Conservation (phyloP, 2,113 vertebrate species). For the Gymnocephalus cernua region DNA sequence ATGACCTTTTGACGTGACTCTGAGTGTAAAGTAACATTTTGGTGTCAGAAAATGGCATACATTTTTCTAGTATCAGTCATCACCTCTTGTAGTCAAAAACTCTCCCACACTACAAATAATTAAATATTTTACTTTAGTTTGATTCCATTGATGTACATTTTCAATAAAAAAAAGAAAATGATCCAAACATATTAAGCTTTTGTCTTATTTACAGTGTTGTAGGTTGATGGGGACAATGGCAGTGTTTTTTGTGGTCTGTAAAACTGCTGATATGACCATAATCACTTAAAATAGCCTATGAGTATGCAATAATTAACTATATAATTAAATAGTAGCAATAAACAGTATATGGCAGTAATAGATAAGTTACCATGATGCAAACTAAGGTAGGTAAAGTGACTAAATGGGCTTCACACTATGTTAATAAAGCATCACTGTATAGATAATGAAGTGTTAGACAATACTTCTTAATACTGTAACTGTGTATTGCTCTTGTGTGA, state of each 20-base stretch:
- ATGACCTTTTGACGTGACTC: constrained; percentile 77
- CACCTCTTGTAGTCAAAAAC: constrained; percentile 71
- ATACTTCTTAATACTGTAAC: too few species aligned
- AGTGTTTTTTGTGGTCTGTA: neutral
- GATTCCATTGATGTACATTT: constrained; percentile 86
- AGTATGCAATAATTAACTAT: neutral
- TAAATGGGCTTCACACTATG: too few species aligned
- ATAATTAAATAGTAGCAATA: too few species aligned
- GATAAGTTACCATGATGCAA: too few species aligned
- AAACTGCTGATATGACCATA: neutral
- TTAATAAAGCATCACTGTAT: too few species aligned
- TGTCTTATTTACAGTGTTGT: constrained; percentile 19
- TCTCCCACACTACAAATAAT: constrained; percentile 64
- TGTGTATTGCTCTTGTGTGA: too few species aligned
- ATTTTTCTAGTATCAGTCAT: constrained; percentile 81
- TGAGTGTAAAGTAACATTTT: constrained; percentile 80
- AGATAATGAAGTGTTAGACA: too few species aligned
- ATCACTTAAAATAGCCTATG: neutral
- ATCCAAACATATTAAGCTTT: constrained; percentile 33
- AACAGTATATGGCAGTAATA: too few species aligned
- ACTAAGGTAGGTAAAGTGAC: too few species aligned
- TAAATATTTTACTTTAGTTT: constrained; percentile 80
- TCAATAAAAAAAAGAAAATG: constrained; percentile 83
- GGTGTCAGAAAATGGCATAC: constrained; percentile 75
- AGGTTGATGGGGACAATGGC: neutral